phyloP scores from a whole-genome alignment of 1,140 invertebrate species.

The Araneus ventricosus region DNA sequence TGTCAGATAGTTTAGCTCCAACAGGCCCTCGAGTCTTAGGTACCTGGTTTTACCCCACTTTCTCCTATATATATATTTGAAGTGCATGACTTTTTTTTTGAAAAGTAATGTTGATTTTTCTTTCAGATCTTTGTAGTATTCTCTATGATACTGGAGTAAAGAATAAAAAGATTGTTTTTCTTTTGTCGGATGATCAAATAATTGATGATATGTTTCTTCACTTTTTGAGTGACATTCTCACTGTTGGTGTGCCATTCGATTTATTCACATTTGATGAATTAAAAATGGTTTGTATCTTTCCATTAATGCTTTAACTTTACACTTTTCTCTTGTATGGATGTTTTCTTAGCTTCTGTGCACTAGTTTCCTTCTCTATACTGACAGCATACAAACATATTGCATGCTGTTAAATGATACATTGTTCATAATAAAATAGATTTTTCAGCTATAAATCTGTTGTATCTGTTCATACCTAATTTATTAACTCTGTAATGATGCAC shows the following conservation, averaged over 20 bases:
- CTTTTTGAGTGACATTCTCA: constrained; percentile 94
- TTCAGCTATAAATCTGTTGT: too few relatives aligned
- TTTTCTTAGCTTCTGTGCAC: not conserved
- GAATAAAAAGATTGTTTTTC: constrained; percentile 80
- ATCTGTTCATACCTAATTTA: too few relatives aligned
- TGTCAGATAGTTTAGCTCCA: too few relatives aligned
- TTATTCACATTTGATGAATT: constrained; percentile 91
- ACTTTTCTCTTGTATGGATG: not conserved
- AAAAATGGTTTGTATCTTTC: constrained; percentile 84
- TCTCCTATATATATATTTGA: too few relatives aligned
- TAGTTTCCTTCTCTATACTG: not conserved
- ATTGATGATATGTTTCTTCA: constrained; percentile 91
- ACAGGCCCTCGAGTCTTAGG: too few relatives aligned
- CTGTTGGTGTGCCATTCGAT: constrained; percentile 92
- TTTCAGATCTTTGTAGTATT: constrained; percentile 85
- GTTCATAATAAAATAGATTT: too few relatives aligned
- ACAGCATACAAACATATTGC: not conserved
- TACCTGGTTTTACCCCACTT: too few relatives aligned
- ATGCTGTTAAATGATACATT: too few relatives aligned
- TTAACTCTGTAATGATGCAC: too few relatives aligned
- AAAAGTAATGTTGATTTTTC: not conserved
- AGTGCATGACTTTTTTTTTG: too few relatives aligned
- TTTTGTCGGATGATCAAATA: constrained; percentile 83
- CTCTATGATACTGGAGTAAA: constrained; percentile 82
- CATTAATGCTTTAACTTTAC: not conserved